Percentiles rank a stretch among this genome's conserved stretches.
Evolutionary conservation across 2,888 invertebrate species (phyloP).

Genomic region (Margaritifera margaritifera): DNA sequence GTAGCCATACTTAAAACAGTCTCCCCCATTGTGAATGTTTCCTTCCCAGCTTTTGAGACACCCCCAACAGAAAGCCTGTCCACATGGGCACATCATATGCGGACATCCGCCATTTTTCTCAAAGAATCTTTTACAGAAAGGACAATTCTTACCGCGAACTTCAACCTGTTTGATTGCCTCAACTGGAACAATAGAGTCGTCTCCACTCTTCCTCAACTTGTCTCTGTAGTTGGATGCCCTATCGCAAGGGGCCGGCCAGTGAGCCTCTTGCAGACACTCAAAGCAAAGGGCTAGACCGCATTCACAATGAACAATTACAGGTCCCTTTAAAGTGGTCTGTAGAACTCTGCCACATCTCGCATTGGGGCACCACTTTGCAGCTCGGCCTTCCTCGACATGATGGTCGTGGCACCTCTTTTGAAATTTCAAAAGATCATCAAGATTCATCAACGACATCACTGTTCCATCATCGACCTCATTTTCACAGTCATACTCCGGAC

Average conservation of each 20-base stretch:
- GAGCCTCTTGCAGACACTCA: slow-evolving; percentile 42
- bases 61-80: slow-evolving; percentile 48
- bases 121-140: slow-evolving; percentile 43
- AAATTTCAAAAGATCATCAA: slow-evolving; percentile 22
- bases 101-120: slow-evolving; percentile 52
- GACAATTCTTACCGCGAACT: slow-evolving; percentile 48
- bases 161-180: slow-evolving; percentile 10
- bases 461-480: slow-evolving; percentile 31
- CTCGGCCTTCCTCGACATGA: slow-evolving; percentile 27
- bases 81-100: slow-evolving; percentile 44
- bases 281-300: slow-evolving; percentile 48
- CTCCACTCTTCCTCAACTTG: slow-evolving; percentile 30
- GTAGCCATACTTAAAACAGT: slow-evolving; percentile 14
- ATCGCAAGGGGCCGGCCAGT: slow-evolving; percentile 53
- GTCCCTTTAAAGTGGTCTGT: slow-evolving; percentile 12
- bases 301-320: slow-evolving; percentile 28
- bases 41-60: slow-evolving; percentile 31
- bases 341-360: slow-evolving; percentile 42
- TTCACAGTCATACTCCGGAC: slow-evolving; percentile 47
- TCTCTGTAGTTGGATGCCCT: slow-evolving; percentile 25
- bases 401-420: slow-evolving; percentile 31
- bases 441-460: slow-evolving; percentile 20
- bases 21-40: slow-evolving; percentile 1
- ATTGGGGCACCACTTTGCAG: slow-evolving; percentile 49
- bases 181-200: slow-evolving; percentile 19